Evolutionary conservation across 2,113 vertebrate species (phyloP), one percentile per base, ranked within the genome.

Genomic region (Protomyctophum bolini): DNA sequence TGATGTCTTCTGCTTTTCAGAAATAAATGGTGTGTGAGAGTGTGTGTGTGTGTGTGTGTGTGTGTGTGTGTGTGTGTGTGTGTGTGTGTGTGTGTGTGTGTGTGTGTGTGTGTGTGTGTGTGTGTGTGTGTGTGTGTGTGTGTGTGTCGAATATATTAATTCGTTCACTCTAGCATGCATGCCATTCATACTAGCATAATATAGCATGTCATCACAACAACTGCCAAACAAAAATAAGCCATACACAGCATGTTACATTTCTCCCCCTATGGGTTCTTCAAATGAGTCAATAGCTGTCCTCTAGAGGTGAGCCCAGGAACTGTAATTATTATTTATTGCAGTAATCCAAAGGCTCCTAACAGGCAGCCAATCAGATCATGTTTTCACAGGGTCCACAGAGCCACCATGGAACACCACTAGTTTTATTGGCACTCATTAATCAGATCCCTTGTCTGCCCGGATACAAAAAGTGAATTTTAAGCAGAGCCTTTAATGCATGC

Each of bases 401-500:
- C 69, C 69, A 71, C 77, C 47, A 64, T 70, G 52, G 80, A 80
- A 75, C 73, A 57, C 48, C 46, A 52, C 15, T 14, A 49, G 61
- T 70, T 83, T 81, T 64, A 58, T 21, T 59, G 70, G 52, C 76
- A 21, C 49, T 66, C 83, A 82, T 89, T 83, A 79, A 82, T 84
- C 82, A 80, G 72, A 61, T 47, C 70, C 29, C 28, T n/a, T 6
- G 63, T 77, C 73, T 72, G 75, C 69, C 9, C 29, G 11, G 73
- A 63, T 50, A 52, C 73, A 85, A 56, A 83, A 80, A 71, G 60
- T 28, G 76, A 83, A 80, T 88, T 86, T 84, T 73, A 89, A 84
- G 78, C 80, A 80, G 83, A 78, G 77, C 41, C 69, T 83, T 75
- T 84, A 76, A 77, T 86, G 76, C 77, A 70, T 50, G 58, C 45